phyloP scores from a whole-genome alignment of 2,888 invertebrate genomes.

The Neoaliturus tenellus region DNA sequence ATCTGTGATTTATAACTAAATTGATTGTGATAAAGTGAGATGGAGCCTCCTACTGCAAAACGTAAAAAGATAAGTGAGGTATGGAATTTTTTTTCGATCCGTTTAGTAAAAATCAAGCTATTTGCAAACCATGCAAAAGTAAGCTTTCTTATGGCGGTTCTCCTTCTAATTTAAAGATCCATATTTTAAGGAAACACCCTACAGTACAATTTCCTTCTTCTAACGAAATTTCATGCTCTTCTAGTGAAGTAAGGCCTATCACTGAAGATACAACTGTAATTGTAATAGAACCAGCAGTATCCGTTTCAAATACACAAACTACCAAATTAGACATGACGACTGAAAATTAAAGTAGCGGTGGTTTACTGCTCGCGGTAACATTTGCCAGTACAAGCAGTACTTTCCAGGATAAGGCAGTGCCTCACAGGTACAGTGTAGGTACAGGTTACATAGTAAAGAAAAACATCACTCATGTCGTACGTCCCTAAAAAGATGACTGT shows the following conservation, averaged over 20 bases:
- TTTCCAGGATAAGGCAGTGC: neutral
- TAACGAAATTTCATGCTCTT: neutral
- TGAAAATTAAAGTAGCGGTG: too few species aligned
- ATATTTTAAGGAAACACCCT: conserved; percentile 26
- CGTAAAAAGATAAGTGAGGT: conserved; percentile 27
- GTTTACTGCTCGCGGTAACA: neutral
- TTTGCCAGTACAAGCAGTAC: neutral
- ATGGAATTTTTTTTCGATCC: conserved; percentile 18
- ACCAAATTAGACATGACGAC: too few species aligned
- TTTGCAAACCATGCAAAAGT: conserved; percentile 21
- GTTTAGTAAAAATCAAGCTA: neutral
- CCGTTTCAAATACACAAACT: neutral
- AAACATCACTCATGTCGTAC: neutral
- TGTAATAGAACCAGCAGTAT: neutral
- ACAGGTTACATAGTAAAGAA: neutral
- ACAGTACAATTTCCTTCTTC: neutral
- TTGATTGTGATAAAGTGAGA: neutral
- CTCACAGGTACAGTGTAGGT: neutral
- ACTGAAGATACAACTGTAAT: neutral
- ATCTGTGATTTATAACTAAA: too few species aligned
- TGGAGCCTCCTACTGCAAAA: conserved; percentile 28
- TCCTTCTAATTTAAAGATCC: neutral
- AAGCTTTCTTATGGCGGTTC: conserved; percentile 4
- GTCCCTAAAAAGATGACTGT: conserved; percentile 19
- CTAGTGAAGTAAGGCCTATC: neutral